Conservation (phyloP, 2,797 vertebrate genomes). For the Tamandua tetradactyla region DNA sequence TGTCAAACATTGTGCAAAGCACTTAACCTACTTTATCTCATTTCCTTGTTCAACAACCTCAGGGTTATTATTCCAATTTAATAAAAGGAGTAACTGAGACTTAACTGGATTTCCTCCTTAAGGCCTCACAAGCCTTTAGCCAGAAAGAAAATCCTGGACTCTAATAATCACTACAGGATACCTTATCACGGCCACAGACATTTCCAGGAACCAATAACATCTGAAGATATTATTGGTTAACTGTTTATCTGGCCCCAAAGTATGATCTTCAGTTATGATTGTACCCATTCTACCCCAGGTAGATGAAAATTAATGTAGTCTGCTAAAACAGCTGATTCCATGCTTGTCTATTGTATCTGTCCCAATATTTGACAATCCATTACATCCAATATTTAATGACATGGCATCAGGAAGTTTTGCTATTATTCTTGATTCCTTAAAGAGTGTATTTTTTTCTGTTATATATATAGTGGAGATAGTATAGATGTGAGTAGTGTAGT, state of each 20-base stretch:
- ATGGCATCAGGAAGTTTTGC: neutral
- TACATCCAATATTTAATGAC: conserved; percentile 6
- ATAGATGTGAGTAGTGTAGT: neutral
- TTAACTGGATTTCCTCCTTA: conserved; percentile 28
- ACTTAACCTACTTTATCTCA: neutral
- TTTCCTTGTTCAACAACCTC: neutral
- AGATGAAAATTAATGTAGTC: conserved; percentile 34
- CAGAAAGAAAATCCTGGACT: neutral
- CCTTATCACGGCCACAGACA: neutral
- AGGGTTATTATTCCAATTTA: neutral
- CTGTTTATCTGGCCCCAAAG: neutral
- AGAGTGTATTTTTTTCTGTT: neutral
- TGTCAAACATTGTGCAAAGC: neutral
- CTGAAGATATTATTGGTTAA: neutral
- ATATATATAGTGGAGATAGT: neutral
- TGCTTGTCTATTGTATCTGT: conserved; percentile 5
- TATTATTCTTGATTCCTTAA: neutral
- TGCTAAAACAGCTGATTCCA: conserved; percentile 39
- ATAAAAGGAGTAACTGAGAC: conserved; percentile 34
- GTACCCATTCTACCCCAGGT: neutral
- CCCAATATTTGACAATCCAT: neutral
- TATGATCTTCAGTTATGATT: conserved; percentile 9
- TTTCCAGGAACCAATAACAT: neutral
- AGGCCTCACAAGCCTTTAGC: neutral
- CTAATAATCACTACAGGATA: neutral